Conservation (phyloP, 2,113 vertebrate genomes). For the Ptychochromis oligacanthus region DNA sequence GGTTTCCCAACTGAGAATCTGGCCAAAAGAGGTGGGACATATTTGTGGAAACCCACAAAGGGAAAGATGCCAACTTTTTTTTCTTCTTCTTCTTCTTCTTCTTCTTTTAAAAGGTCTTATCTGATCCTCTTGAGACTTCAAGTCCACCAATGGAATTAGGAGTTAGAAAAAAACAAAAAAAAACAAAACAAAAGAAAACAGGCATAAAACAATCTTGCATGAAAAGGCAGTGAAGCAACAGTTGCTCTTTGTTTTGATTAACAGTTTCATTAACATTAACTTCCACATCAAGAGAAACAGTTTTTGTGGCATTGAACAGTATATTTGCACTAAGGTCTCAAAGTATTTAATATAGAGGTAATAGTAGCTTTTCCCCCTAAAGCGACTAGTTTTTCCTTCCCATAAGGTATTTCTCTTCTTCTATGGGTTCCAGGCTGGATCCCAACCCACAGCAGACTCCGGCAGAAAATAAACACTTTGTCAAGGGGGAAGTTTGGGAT, state of each 20-base stretch:
- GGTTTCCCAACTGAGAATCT: slow-evolving; percentile 44
- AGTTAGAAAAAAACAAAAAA: fast-evolving
- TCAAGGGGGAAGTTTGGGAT: slow-evolving; percentile 13
- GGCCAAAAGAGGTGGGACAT: slow-evolving; percentile 39
- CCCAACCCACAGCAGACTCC: slow-evolving; percentile 15
- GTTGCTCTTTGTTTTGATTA: not conserved
- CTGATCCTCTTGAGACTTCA: slow-evolving; percentile 27
- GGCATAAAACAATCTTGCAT: not conserved
- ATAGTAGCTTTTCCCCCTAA: not conserved
- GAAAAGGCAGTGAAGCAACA: not conserved
- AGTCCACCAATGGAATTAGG: slow-evolving; percentile 26
- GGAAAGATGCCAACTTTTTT: slow-evolving; percentile 7
- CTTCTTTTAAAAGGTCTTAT: slow-evolving; percentile 13
- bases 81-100: no score
- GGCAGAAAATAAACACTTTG: slow-evolving; percentile 26
- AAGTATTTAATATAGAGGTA: not conserved
- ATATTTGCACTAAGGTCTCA: not conserved
- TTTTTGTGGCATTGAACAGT: not conserved
- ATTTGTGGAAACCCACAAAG: slow-evolving; percentile 50
- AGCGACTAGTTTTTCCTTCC: not conserved
- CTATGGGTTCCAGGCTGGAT: slow-evolving; percentile 4
- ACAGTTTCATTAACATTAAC: not conserved
- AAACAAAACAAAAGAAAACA: not conserved
- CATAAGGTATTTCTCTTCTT: not conserved
- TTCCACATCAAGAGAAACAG: not conserved